Percentiles rank a stretch among this genome's conserved stretches.
phyloP scores from a whole-genome alignment of 1,140 invertebrate genomes.

The Luehdorfia chinensis region DNA sequence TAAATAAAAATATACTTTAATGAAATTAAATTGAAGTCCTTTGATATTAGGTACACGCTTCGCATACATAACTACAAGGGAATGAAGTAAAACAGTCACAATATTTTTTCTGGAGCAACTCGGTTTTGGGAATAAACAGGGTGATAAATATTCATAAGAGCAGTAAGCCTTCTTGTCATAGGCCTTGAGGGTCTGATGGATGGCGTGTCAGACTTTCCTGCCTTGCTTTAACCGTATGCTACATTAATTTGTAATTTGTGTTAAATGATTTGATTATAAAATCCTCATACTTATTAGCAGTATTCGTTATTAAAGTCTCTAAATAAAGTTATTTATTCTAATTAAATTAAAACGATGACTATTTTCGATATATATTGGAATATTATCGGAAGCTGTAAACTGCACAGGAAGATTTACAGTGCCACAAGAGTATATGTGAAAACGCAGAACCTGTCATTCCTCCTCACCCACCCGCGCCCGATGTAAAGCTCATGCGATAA shows the following conservation, averaged over 20 bases:
- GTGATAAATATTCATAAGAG: slow-evolving; percentile 69
- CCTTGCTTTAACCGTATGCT: slow-evolving; percentile 36
- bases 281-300: no score
- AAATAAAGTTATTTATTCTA: no score
- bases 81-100: slow-evolving; percentile 35
- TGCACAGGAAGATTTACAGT: no score
- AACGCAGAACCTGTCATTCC: no score
- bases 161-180: slow-evolving; percentile 71
- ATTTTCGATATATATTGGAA: no score
- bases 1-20: background rate
- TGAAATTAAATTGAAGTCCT: background rate
- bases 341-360: no score
- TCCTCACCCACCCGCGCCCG: no score
- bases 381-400: no score
- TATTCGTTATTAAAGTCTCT: no score
- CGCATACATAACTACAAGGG: slow-evolving; percentile 23
- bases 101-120: slow-evolving; percentile 36
- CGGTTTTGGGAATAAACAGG: slow-evolving; percentile 52
- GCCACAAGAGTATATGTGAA: no score
- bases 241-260: background rate
- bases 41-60: slow-evolving; percentile 17
- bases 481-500: no score
- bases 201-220: slow-evolving; percentile 43
- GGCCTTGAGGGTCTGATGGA: slow-evolving; percentile 67
- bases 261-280: no score